Evolutionary conservation across 1,140 invertebrate species (phyloP).

Genomic region (Trichonephila clavipes): DNA sequence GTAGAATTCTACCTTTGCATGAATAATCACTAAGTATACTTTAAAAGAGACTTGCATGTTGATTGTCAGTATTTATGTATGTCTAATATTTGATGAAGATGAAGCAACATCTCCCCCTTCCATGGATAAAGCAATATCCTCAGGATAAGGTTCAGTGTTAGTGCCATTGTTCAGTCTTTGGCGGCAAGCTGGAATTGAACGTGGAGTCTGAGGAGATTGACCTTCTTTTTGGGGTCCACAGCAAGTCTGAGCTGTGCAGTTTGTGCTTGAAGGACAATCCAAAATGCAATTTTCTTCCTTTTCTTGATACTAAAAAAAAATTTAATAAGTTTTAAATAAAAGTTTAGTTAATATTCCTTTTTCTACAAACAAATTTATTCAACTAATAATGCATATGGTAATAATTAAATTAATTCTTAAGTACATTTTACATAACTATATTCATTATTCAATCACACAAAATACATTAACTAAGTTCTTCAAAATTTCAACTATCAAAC

Average conservation of each 20-base stretch:
- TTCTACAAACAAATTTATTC: too few species aligned
- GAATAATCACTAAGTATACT: background rate
- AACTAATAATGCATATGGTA: too few species aligned
- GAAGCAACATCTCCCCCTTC: constrained; percentile 56
- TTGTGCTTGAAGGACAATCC: constrained; percentile 77
- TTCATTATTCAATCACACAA: too few species aligned
- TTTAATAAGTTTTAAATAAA: background rate
- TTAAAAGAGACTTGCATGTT: background rate
- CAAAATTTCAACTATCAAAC: too few species aligned
- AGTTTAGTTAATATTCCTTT: too few species aligned
- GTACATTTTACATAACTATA: too few species aligned
- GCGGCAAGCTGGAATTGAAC: constrained; percentile 61
- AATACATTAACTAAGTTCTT: too few species aligned
- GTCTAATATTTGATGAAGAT: constrained; percentile 31
- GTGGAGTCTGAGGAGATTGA: constrained; percentile 70
- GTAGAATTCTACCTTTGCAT: background rate
- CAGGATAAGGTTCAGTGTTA: constrained; percentile 49
- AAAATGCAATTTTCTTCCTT: constrained; percentile 76
- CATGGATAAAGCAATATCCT: constrained; percentile 58
- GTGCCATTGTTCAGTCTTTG: constrained; percentile 70
- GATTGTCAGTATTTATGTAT: constrained; percentile 57
- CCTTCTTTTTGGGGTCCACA: constrained; percentile 77
- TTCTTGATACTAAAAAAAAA: constrained; percentile 68
- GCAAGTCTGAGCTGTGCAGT: constrained; percentile 77
- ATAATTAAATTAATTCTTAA: too few species aligned